Evolutionary conservation across 2,888 invertebrate species (phyloP).

Genomic region (Candidula unifasciata): DNA sequence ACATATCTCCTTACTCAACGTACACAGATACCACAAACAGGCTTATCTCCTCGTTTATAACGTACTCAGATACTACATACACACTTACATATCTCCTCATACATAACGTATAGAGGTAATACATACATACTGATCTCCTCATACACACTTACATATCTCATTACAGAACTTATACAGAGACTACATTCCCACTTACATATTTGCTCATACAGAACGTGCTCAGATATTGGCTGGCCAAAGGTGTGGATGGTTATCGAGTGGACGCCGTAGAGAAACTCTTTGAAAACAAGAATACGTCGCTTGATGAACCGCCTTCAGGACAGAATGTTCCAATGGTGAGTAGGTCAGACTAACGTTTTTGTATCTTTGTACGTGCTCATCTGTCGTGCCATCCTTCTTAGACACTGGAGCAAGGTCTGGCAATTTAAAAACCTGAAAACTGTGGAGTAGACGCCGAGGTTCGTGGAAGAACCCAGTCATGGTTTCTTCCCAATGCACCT

Average conservation of each 20-base stretch:
- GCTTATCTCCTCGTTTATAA: too few relatives aligned
- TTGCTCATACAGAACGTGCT: constrained; percentile 3
- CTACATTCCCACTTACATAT: background rate
- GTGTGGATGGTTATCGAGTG: constrained; percentile 92
- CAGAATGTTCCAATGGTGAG: constrained; percentile 22
- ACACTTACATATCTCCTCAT: background rate
- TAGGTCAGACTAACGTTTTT: background rate
- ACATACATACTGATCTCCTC: too few relatives aligned
- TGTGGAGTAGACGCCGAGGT: too few relatives aligned
- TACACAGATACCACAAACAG: too few relatives aligned
- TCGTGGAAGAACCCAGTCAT: too few relatives aligned
- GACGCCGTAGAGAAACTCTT: constrained; percentile 85
- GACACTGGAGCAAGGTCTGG: too few relatives aligned
- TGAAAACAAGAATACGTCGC: constrained; percentile 63
- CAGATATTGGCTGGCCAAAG: constrained; percentile 83
- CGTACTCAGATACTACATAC: too few relatives aligned
- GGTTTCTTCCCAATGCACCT: too few relatives aligned
- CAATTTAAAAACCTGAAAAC: too few relatives aligned
- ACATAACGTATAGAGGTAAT: background rate
- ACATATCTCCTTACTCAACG: too few relatives aligned
- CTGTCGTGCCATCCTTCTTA: too few relatives aligned
- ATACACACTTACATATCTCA: background rate
- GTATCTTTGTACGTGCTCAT: constrained; percentile 79
- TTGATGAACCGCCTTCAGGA: constrained; percentile 58
- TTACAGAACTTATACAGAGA: background rate